phyloP scores from a whole-genome alignment of 2,113 vertebrate species.

The Pomatostomus ruficeps region DNA sequence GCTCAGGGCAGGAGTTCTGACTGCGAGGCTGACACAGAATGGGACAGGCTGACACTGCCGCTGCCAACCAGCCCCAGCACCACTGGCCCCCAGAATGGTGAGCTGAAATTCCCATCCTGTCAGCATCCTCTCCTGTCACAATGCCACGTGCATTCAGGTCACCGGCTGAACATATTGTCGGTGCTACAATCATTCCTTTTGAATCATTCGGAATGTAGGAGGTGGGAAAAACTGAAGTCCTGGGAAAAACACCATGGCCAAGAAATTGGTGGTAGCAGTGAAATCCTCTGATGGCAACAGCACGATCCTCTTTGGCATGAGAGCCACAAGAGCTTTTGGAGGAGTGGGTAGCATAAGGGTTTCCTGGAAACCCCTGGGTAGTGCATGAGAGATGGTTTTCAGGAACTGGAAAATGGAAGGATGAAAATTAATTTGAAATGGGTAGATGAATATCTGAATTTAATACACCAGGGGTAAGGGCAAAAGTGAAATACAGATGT shows the following conservation, averaged over 20 bases:
- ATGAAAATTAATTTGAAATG: not conserved
- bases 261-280: not conserved
- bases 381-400: not conserved
- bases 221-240: not conserved
- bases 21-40: not conserved
- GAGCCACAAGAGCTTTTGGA: not conserved
- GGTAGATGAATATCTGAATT: not conserved
- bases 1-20: not conserved
- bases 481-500: not conserved
- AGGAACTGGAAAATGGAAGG: not conserved
- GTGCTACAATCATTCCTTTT: not conserved
- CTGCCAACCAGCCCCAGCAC: not conserved
- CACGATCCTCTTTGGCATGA: not conserved
- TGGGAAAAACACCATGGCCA: not conserved
- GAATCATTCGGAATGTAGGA: not conserved
- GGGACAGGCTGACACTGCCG: not conserved
- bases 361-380: not conserved
- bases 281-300: not conserved
- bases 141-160: not conserved
- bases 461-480: not conserved
- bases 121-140: not conserved
- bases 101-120: not conserved
- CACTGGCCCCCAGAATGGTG: not conserved
- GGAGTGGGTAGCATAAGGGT: not conserved
- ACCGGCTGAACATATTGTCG: not conserved